phyloP scores from a whole-genome alignment of 2,113 vertebrate species.

The Lamprotornis superbus region DNA sequence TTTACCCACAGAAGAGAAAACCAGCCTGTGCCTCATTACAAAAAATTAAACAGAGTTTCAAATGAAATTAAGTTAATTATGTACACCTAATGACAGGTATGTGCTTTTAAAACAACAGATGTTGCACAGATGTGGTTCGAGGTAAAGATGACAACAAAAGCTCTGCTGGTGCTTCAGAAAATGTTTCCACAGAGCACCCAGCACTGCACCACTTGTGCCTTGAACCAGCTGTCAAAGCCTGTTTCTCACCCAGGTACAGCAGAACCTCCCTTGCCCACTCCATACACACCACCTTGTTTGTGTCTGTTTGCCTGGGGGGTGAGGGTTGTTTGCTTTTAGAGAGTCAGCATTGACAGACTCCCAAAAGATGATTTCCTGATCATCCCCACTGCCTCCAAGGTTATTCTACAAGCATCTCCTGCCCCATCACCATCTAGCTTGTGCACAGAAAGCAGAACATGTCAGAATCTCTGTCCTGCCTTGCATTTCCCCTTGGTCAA shows the following conservation, averaged over 20 bases:
- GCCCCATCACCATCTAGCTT: not conserved
- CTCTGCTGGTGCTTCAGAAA: not conserved
- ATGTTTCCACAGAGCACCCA: not conserved
- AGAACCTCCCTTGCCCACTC: not conserved
- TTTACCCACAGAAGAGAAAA: not conserved
- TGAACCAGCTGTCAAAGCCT: not conserved
- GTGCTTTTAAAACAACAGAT: slow-evolving; percentile 35
- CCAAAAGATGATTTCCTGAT: not conserved
- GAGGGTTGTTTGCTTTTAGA: not conserved
- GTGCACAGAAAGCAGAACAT: not conserved
- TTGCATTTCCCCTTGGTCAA: slow-evolving; percentile 20
- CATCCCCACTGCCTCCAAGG: not conserved
- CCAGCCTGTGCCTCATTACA: not conserved
- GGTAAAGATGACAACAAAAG: not conserved
- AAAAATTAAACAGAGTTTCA: slow-evolving; percentile 15
- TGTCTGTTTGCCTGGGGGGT: not conserved
- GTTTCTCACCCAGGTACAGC: not conserved
- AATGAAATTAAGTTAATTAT: slow-evolving; percentile 34
- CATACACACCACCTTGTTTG: not conserved
- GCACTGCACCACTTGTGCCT: not conserved
- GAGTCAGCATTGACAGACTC: not conserved
- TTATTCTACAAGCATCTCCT: not conserved
- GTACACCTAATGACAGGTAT: slow-evolving; percentile 39
- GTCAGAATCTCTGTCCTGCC: not conserved
- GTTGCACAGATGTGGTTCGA: slow-evolving; percentile 24